Evolutionary conservation across 2,113 vertebrate species (phyloP), one percentile per base, ranked within the genome.

Genomic region (Alethe castanea): DNA sequence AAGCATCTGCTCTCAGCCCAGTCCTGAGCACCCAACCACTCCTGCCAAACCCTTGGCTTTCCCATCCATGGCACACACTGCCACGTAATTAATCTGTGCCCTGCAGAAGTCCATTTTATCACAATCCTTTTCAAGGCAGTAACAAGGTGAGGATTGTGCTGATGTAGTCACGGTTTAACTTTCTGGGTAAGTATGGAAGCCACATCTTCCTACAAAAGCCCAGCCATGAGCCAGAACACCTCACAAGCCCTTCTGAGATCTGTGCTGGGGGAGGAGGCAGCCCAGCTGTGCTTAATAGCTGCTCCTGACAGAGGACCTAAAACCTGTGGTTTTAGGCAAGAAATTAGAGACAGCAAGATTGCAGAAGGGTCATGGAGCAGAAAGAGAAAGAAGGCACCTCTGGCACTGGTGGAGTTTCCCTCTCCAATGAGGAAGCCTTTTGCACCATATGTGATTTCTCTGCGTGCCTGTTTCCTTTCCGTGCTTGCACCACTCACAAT

Each of bases 401-500:
- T 92, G 76, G 11, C 35, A 25, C 33, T 48, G 48, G 45, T 0
- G 0, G 80, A 83, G 29, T 64, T 94, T 96, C 78, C 86, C 33
- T 95, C 81, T 95, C 83, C 94, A 84, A 65, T 88, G 89, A 96
- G 95, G 95, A 97, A 97, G 94, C 92, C 52, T 94, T 70, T 95
- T 91, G 73, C 48, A 87, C 61, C 70, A 40, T 73, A 65, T 42
- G 61, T 52, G 88, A 86, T 86, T 86, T 86, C 57, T 91, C 69
- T 91, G 60, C 0, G 3, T 50, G 81, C 42, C 52, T 76, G 84
- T 67, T 96, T 96, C 95, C 94, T 94, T 86, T 95, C 69, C 1
- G 48, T 25, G 36, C 53, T 48, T 19, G 18, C 65, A 86, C 40
- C 44, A 23, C 60, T 64, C 54, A 65, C 70, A 88, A 25, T 77